Base-by-base conservation (phyloP, 92 coral and sea anemone species). In the Virgularia gustaviana region DNA sequence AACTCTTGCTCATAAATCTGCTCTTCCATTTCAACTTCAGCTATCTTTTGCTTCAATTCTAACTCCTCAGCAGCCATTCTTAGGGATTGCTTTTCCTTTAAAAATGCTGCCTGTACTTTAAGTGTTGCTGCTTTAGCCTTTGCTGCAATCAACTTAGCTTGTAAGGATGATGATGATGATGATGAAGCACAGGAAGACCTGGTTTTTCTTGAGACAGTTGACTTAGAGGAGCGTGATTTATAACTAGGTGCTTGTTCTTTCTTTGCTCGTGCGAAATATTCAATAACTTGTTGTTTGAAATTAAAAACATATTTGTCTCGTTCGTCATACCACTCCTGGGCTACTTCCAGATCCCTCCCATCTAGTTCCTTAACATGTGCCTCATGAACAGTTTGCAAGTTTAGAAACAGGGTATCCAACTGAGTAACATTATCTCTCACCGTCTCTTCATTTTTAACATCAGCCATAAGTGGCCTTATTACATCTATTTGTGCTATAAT, bases 11-110 rank as follows among this genome's bases (percentile, higher is more conserved):
- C 80, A 27, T 76, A 87, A n/a, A 70, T 55, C 23, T 67, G 63
- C 73, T 78, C 88, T 70, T 85, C 95, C 56, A 75, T 74, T 43
- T 79, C 79, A 31, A 79, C 91, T 55, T 83, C 80, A 42, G 83
- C 76, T 59, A 83, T 55, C 68, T 79, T 43, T 41, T 87, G 71
- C 65, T 70, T 65, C 29, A 75, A 29, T 32, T 85, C 76, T 42
- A 79, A 60, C 47, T 79, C 82, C 59, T 74, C 85, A 12, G 79
- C 65, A 18, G 78, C 88, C 47, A 79, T 79, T 65, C 72, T 78
- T 2, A 83, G 63, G 7, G 76, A 77, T 60, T 83, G 84, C 24
- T 45, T 83, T 65, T 73, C 57, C 38, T 78, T 78, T 34, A 83
- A 49, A 49, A 78, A 73, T 11, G 74, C 70, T 10, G 82, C 85